Base-by-base conservation (phyloP, 2,113 vertebrate species). In the Onychostruthus taczanowskii region DNA sequence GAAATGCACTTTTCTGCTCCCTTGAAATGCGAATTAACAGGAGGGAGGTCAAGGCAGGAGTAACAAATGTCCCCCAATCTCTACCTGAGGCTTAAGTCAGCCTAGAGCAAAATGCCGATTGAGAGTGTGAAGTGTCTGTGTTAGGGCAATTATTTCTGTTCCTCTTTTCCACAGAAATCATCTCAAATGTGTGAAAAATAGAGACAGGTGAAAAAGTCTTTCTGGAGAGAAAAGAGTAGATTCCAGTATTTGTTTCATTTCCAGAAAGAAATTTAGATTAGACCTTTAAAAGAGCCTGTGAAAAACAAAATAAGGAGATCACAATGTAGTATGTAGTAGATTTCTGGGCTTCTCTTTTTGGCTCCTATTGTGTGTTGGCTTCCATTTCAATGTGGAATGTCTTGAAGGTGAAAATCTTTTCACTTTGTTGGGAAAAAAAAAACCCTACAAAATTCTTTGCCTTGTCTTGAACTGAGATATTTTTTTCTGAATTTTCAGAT, bases 291-390 rank as follows among this genome's bases (percentile, higher is more conserved):
- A 77, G 28, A 74, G 43, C 31, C 33, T 67, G 46, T 86, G 79
- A 64, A 83, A 68, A 75, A 28, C 30, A 74, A 77, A 89, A 35
- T 7, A 43, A 76, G 10, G 63, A 41, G 31, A 90, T 5, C 14
- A 61, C 13, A 83, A 44, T 44, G 23, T 20, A 74, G 55, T 55
- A 77, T 44, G 23, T 20, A 74, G 55, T 55, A 77, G 50, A 77
- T 80, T 92, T 84, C 41, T 70, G n/a, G 79, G n/a, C 9, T 85
- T 50, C 72, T 86, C 70, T 88, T 80, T 80, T 77, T 83, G 83
- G 79, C 50, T 93, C 70, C 23, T 80, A 7, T 92, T 95, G 84
- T 95, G 67, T 84, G 95, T 96, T 83, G 72, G 23, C 50, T 94
- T 93, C 55, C 76, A 70, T 77, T 93, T 59, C 67, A 63, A 7